A percentile compares a stretch with the other conserved stretches of the same genome.
Evolutionary conservation across 2,888 invertebrate genomes (phyloP).

Genomic region (Tetheella fluctuosa): DNA sequence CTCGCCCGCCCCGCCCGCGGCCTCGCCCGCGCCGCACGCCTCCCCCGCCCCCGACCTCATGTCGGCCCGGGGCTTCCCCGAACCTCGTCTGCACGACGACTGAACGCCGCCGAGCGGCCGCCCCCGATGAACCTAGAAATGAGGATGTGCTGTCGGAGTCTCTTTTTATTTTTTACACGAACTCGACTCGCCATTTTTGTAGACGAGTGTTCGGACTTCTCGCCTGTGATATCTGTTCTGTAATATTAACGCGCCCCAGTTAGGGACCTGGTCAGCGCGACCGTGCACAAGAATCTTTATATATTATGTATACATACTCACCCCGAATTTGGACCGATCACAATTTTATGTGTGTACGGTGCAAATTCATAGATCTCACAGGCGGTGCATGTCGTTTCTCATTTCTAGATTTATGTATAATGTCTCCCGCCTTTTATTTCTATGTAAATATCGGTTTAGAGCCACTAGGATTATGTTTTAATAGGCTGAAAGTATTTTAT

Average conservation of each 20-base stretch:
- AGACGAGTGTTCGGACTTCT: slow-evolving; percentile 12
- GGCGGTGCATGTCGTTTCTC: slow-evolving; percentile 46
- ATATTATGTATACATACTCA: slow-evolving; percentile 35
- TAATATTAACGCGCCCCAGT: slow-evolving; percentile 46
- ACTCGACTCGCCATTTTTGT: slow-evolving; percentile 10
- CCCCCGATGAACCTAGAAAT: slow-evolving; percentile 36
- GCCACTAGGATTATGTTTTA: slow-evolving; percentile 78
- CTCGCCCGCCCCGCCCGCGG: slow-evolving; percentile 68
- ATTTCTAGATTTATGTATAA: slow-evolving; percentile 53
- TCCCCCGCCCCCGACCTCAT: slow-evolving; percentile 40
- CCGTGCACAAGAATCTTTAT: slow-evolving; percentile 39
- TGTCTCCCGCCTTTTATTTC: slow-evolving; percentile 66
- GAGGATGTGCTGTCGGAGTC: slow-evolving; percentile 32
- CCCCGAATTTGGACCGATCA: slow-evolving; percentile 35
- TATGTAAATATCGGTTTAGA: slow-evolving; percentile 79
- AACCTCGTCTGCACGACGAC: slow-evolving; percentile 52
- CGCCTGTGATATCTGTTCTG: slow-evolving; percentile 35
- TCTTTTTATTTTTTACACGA: slow-evolving; percentile 24
- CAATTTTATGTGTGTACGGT: slow-evolving; percentile 22
- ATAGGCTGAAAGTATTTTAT: slow-evolving; percentile 83
- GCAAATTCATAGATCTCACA: slow-evolving; percentile 39
- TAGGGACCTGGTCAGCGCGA: slow-evolving; percentile 49
- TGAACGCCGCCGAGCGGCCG: slow-evolving; percentile 30
- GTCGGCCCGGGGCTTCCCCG: slow-evolving; percentile 60
- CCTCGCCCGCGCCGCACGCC: slow-evolving; percentile 55